Evolutionary conservation across 2,888 invertebrate genomes (phyloP), one percentile per base, ranked within the genome.

Genomic region (Eupithecia exiguata): DNA sequence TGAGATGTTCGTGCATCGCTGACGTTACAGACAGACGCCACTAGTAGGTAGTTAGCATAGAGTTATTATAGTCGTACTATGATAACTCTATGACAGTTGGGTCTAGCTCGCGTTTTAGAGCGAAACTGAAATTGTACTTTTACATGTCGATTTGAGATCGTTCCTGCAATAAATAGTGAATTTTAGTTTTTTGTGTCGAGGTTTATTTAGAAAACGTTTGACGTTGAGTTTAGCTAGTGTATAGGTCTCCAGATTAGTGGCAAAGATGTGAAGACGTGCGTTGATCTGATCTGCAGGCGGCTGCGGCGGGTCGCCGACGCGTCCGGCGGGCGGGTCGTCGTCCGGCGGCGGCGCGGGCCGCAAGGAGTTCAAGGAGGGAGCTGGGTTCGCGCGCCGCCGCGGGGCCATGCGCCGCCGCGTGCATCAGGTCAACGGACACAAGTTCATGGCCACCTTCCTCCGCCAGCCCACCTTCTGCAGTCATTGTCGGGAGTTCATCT

Each of bases 391-490:
- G 94, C 96, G 99, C 80, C 96, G 99, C 76, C 97, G 99, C 78
- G 99, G 99, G 80, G 99, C 99, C 80, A 99, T 99, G 98, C 96
- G 99, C 77, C 96, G 99, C 78, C 96, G 99, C 84, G 99, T 99
- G 84, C 99, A 99, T 95, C 99, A 99, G 95, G 97, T 97, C 86
- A 99, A 98, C 94, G 99, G 99, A 68, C 99, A 99, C 96, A 99
- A 99, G 95, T 99, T 99, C 95, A 99, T 99, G 99, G 99, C 99
- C 81, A 99, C 99, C 80, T 99, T 99, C 95, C 96, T 99, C 86
- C 96, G 99, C 70, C 99, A 99, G 94, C 99, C 99, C 81, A 99
- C 99, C 84, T 99, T 99, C 95, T 99, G 99, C 96, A 99, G 99
- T 88, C 99, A 99, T 95, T 99, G 99, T 95, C 97, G 98, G 84